phyloP scores from a whole-genome alignment of 2,113 vertebrate species.

The Castor canadensis region DNA sequence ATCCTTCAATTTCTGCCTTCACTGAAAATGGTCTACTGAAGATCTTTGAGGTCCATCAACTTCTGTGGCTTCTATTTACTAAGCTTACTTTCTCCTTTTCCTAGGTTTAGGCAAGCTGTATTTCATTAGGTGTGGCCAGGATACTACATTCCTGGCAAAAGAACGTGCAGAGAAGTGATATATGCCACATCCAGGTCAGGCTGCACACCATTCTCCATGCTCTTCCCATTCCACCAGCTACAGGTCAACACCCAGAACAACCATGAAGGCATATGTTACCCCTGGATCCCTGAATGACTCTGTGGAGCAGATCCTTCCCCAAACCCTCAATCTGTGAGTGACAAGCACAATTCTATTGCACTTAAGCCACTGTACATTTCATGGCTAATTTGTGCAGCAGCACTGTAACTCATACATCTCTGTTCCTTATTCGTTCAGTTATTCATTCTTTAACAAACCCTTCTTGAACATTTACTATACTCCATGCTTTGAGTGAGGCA shows the following conservation, averaged over 20 bases:
- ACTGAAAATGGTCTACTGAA: background rate
- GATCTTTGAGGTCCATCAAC: background rate
- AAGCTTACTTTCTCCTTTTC: background rate
- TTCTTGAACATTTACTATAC: constrained; percentile 14
- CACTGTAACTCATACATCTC: background rate
- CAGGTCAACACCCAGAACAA: background rate
- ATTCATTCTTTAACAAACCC: constrained; percentile 32
- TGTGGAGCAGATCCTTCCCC: background rate
- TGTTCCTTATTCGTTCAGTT: background rate
- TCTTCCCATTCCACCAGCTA: background rate
- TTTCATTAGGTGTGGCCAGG: background rate
- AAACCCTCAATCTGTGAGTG: background rate
- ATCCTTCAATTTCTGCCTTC: too few species aligned
- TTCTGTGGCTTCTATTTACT: background rate
- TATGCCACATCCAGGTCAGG: background rate
- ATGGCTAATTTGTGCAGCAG: background rate
- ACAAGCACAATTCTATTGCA: background rate
- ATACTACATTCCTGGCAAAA: background rate
- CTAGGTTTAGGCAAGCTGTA: background rate
- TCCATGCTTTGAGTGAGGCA: background rate
- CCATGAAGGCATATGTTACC: background rate
- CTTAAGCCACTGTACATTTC: background rate
- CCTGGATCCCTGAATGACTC: background rate
- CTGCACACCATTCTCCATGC: fast-evolving
- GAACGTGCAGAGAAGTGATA: too few species aligned